These are phyloP conservation scores for Onychomys torridus DNA, from an alignment of 2,797 vertebrate genomes.

Conservation along the genomic window DNA sequence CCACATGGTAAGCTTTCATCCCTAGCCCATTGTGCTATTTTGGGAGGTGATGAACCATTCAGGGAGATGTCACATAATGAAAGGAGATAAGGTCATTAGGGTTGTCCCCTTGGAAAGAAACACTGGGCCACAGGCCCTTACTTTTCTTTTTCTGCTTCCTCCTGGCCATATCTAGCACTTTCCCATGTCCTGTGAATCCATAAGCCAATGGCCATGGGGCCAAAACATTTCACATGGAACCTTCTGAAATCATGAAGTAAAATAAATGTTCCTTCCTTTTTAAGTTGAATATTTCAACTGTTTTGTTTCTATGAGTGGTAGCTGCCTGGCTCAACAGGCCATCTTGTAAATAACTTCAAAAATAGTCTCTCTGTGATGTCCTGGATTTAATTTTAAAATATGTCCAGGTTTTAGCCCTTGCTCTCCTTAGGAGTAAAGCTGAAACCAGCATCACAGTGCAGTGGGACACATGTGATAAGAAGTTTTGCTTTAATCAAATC, in stretches of 20 bases:
- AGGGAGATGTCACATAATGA: fast-evolving
- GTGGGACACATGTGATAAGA: neutral
- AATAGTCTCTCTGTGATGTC: neutral
- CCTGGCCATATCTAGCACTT: too few relatives aligned
- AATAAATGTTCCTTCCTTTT: neutral
- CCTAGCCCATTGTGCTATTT: neutral
- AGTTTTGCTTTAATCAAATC: neutral
- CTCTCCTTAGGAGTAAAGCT: constrained; percentile 36
- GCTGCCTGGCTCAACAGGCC: neutral
- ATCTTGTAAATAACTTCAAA: constrained; percentile 59
- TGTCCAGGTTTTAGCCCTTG: neutral
- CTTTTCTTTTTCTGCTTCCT: neutral
- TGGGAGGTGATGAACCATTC: neutral
- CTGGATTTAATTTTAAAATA: neutral
- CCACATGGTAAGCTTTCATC: neutral
- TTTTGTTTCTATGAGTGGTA: neutral
- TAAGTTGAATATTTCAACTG: neutral
- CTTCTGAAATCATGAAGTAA: too few relatives aligned
- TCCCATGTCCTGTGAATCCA: neutral
- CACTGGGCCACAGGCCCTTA: too few relatives aligned
- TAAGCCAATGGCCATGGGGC: too few relatives aligned
- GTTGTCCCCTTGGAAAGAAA: neutral
- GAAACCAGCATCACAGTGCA: neutral
- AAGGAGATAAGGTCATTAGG: neutral
- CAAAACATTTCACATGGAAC: neutral